Evolutionary conservation across 2,888 invertebrate species (phyloP), one percentile per base, ranked within the genome.

Genomic region (Actias luna): DNA sequence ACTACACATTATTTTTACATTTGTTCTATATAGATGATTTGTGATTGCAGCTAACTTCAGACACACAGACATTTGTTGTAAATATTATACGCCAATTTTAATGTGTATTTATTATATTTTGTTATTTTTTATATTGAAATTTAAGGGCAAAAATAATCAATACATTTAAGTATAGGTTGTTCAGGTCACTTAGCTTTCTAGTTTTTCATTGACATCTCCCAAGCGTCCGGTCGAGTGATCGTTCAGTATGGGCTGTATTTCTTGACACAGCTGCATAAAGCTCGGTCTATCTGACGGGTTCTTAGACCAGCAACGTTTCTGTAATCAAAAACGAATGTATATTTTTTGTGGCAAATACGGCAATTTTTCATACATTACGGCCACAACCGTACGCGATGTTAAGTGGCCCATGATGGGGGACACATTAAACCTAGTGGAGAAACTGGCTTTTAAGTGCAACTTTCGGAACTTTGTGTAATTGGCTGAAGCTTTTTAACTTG

Each of bases 261-360:
- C 86, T 4, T 89, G 89, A 59, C 79, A 85, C 0, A 96, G 88
- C 36, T 94, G 93, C 0, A 94, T 88, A 80, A 96, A 96, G 10
- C 95, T 94, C 0, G 96, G 96, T 65, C 96, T 88, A 61, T 95
- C 95, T 4, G 95, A 82, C 0, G 95, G 96, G n/a, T 95, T 95
- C 18, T 88, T 85, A 64, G 94, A 93, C 95, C 95, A 95, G 70
- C 96, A 96, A 7, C 92, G 92, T 76, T 90, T 91, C 92, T 95
- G 89, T 10, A 76, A 64, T 55, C n/a, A 27, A 14, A 4, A 29
- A 29, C 29, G n/a, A 27, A n/a, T 0, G n/a, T n/a, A 18, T 39
- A 5, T 10, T 1, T 10, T n/a, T n/a, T n/a, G n/a, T n/a, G n/a
- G n/a, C n/a, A n/a, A n/a, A n/a, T n/a, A n/a, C n/a, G n/a, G n/a